Evolutionary conservation across 2,113 vertebrate species (phyloP).

Genomic region (Semnopithecus entellus): DNA sequence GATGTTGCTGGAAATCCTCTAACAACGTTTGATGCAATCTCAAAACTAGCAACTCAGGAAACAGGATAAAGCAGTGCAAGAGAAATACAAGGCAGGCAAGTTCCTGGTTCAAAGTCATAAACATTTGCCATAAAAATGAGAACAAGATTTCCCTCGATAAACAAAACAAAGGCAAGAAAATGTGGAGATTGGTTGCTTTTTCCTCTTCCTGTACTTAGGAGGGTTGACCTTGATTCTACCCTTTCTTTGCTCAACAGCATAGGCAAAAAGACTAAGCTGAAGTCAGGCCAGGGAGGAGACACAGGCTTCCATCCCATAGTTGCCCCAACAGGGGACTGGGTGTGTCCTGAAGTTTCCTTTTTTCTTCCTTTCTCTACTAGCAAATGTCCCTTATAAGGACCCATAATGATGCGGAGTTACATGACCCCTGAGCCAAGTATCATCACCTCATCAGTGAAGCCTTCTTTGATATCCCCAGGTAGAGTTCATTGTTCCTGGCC

Average conservation of each 20-base stretch:
- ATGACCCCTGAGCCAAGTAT: not conserved
- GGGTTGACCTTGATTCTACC: not conserved
- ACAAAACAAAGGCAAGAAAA: conserved; percentile 68
- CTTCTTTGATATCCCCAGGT: not conserved
- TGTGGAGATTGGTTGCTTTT: not conserved
- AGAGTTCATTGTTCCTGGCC: not conserved
- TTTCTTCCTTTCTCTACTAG: not conserved
- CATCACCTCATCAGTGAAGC: accelerated
- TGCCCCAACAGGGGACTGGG: too few relatives aligned
- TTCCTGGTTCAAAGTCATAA: conserved; percentile 60
- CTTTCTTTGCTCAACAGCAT: not conserved
- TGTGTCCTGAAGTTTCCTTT: not conserved
- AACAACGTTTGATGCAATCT: not conserved
- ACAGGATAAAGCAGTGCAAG: conserved; percentile 16
- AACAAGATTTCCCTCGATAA: conserved; percentile 65
- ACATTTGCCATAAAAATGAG: conserved; percentile 46
- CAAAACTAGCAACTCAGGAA: conserved; percentile 33
- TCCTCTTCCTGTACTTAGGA: conserved; percentile 31
- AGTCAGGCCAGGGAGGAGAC: not conserved
- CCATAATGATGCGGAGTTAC: not conserved
- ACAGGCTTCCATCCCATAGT: not conserved
- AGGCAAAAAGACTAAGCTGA: not conserved
- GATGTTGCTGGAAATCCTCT: not conserved
- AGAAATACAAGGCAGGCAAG: conserved; percentile 21
- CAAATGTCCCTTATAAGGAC: not conserved